These are phyloP conservation scores for Megaceryle torquata DNA, from an alignment of 2,113 vertebrate species.

Conservation along the genomic window DNA sequence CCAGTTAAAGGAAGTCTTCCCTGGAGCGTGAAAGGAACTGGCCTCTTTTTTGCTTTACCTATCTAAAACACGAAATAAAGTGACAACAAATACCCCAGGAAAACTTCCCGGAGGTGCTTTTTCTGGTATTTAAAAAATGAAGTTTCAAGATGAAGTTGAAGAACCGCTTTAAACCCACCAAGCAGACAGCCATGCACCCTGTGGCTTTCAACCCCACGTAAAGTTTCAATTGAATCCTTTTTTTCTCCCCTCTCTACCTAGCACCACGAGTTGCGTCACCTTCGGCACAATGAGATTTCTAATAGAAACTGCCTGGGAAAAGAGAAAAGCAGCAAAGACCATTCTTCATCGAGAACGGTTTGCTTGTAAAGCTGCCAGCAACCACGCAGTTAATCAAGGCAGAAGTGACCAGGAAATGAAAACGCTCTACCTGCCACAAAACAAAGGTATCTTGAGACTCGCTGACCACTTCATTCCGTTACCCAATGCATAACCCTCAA, in stretches of 20 bases:
- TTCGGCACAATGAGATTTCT: not conserved
- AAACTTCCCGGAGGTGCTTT: not conserved
- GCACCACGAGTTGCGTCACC: not conserved
- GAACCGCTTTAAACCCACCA: not conserved
- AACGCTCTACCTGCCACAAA: not conserved
- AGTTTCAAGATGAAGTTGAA: not conserved
- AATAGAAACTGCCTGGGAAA: not conserved
- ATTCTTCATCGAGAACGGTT: not conserved
- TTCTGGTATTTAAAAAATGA: not conserved
- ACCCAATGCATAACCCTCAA: not conserved
- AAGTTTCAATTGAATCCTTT: not conserved
- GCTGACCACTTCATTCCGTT: not conserved
- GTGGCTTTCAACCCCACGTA: not conserved
- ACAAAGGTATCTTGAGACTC: not conserved
- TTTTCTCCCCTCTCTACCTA: not conserved
- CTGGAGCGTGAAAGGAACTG: not conserved
- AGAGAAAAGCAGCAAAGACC: not conserved
- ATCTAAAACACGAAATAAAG: not conserved
- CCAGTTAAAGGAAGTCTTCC: conserved; percentile 45
- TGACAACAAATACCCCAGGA: not conserved
- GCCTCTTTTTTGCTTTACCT: not conserved
- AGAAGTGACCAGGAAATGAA: not conserved
- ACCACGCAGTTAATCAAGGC: not conserved
- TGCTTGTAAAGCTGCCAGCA: not conserved
- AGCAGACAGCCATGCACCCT: not conserved